phyloP scores from a whole-genome alignment of 2,113 vertebrate species.

The Grantiella picta region DNA sequence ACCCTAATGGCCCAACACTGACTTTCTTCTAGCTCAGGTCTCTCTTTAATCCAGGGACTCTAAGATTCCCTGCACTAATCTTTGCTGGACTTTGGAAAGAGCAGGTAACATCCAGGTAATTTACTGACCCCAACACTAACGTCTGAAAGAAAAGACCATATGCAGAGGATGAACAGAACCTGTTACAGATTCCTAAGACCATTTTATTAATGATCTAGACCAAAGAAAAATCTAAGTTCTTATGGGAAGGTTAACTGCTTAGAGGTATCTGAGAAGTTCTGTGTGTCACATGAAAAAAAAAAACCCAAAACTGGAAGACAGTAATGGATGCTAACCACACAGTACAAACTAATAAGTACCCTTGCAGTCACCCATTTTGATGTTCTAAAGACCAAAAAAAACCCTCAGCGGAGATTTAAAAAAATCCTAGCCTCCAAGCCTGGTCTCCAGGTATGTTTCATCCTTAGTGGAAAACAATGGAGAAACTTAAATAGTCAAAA shows the following conservation, averaged over 20 bases:
- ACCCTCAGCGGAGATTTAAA: neutral
- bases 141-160: neutral
- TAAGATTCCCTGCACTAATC: neutral
- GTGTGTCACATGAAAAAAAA: neutral
- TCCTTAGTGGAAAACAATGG: neutral
- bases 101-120: neutral
- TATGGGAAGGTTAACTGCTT: neutral
- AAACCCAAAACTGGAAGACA: neutral
- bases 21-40: neutral
- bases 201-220: neutral
- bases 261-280: neutral
- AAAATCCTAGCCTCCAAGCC: neutral
- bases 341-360: neutral
- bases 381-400: neutral
- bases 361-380: neutral
- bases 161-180: neutral
- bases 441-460: neutral
- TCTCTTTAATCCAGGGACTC: neutral
- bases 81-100: neutral
- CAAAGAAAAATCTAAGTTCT: neutral
- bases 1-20: neutral
- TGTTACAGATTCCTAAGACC: neutral
- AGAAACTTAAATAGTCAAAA: neutral
- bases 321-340: neutral
- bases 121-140: neutral